Base-by-base conservation (phyloP, 2,797 vertebrate genomes). In the Myripristis jacobus region DNA sequence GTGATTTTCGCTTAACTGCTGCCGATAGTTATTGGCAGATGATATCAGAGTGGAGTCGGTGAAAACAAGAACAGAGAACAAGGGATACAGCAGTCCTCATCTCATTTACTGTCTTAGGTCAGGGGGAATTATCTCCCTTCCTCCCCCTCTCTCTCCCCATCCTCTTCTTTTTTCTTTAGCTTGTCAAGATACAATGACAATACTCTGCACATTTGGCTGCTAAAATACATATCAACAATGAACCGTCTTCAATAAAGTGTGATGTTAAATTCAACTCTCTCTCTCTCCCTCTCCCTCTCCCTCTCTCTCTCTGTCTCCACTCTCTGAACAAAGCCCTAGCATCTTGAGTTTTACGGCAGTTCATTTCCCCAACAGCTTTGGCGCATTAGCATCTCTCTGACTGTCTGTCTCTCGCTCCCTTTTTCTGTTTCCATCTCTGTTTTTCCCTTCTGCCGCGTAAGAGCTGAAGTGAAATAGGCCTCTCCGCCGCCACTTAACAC, bases 1-100 rank as follows among this genome's bases (percentile, higher is more conserved):
- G 58, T 61, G 47, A 81, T 86, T 86, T 78, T 51, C 65, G 57
- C 34, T 67, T 73, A 79, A 81, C 24, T 70, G 22, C 7, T 65
- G 46, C 3, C 12, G 55, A 56, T 70, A 54, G 51, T 75, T 70
- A 70, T 55, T 41, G 55, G 44, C 50, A 71, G 83, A 86, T 73
- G 22, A 77, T 66, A 76, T 82, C 38, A 24, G 66, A 75, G 18
- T 53, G 24, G 1, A 15, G 29, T 66, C 27, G 64, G 11, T 44
- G 22, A 70, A 69, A 65, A 51, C 41, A n/a, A 25, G 4, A 10
- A 16, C 5, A 27, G 22, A 25, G 51, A 6, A 36, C 36, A 53
- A 19, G 8, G 15, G 15, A 6, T 51, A 44, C 36, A 7, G 4
- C n/a, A 48, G 21, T 25, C 50, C 19, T 63, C 29, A 53, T 52